A percentile compares a stretch with the other conserved stretches of the same genome.
These are phyloP conservation scores for Penaeus indicus DNA, from an alignment of 1,140 invertebrate genomes.

Conservation along the genomic window DNA sequence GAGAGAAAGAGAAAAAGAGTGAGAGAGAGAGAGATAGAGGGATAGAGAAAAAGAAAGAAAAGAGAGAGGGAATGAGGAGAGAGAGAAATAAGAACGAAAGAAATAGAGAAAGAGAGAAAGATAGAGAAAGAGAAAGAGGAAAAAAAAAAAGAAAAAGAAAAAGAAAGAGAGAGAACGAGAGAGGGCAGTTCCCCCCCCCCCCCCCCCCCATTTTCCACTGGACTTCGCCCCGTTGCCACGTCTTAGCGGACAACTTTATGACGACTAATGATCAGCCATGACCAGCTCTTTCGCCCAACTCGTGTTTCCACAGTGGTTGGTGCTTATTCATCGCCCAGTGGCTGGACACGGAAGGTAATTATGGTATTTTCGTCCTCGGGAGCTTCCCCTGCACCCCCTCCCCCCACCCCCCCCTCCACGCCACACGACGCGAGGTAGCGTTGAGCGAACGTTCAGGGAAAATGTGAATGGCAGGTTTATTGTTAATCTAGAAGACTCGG, in stretches of 20 bases:
- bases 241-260: constrained; percentile 55
- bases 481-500: no score
- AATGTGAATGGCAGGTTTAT: no score
- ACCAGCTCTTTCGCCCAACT: constrained; percentile 17
- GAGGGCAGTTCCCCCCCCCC: no score
- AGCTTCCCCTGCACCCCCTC: no score
- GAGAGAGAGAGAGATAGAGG: no score
- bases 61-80: background rate
- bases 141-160: no score
- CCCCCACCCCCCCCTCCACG: background rate
- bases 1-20: background rate
- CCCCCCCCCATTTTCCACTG: constrained; percentile 9
- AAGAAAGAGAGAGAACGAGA: no score
- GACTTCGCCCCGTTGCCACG: constrained; percentile 49
- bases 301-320: constrained; percentile 9
- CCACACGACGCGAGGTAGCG: no score
- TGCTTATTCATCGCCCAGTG: constrained; percentile 12
- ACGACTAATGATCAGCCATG: constrained; percentile 57
- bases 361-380: background rate
- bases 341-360: constrained; percentile 1
- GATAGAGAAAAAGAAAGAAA: background rate
- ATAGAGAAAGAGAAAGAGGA: background rate
- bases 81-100: no score
- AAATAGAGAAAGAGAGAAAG: background rate
- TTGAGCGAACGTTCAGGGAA: no score